phyloP scores from a whole-genome alignment of 2,113 vertebrate genomes.

The Tenrec ecaudatus region DNA sequence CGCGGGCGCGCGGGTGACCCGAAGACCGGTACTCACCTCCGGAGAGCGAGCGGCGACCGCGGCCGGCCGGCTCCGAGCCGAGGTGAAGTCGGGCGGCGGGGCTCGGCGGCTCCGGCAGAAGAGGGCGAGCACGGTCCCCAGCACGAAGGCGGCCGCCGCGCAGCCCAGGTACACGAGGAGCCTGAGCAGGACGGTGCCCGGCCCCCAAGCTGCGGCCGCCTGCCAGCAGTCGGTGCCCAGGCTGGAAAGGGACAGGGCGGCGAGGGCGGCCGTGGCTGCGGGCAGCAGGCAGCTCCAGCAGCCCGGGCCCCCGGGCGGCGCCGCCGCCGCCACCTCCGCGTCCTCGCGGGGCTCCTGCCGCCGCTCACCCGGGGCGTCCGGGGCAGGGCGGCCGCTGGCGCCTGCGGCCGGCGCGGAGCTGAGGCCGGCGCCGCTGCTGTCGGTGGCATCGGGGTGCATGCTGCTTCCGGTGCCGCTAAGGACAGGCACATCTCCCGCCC shows the following conservation, averaged over 20 bases:
- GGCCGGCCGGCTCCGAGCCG: slow-evolving; percentile 69
- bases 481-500: slow-evolving; percentile 84
- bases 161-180: slow-evolving; percentile 82
- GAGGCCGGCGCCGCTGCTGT: slow-evolving; percentile 68
- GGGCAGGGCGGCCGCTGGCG: slow-evolving; percentile 15
- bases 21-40: slow-evolving; percentile 60
- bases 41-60: slow-evolving; percentile 30
- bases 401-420: background rate
- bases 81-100: slow-evolving; percentile 79
- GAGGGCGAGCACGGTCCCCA: slow-evolving; percentile 81
- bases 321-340: slow-evolving; percentile 46
- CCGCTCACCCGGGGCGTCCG: background rate
- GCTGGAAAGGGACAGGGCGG: slow-evolving; percentile 56
- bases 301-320: slow-evolving; percentile 12
- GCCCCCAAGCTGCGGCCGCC: slow-evolving; percentile 30
- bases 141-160: slow-evolving; percentile 77
- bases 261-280: slow-evolving; percentile 68
- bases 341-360: slow-evolving; percentile 70
- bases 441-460: slow-evolving; percentile 82
- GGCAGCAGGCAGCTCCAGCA: slow-evolving; percentile 66
- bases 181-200: slow-evolving; percentile 71
- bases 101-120: slow-evolving; percentile 63
- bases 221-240: slow-evolving; percentile 63
- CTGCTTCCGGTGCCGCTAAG: slow-evolving; percentile 79
- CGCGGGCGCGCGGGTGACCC: background rate